phyloP scores from a whole-genome alignment of 2,888 invertebrate genomes.

The Limnephilus marmoratus region DNA sequence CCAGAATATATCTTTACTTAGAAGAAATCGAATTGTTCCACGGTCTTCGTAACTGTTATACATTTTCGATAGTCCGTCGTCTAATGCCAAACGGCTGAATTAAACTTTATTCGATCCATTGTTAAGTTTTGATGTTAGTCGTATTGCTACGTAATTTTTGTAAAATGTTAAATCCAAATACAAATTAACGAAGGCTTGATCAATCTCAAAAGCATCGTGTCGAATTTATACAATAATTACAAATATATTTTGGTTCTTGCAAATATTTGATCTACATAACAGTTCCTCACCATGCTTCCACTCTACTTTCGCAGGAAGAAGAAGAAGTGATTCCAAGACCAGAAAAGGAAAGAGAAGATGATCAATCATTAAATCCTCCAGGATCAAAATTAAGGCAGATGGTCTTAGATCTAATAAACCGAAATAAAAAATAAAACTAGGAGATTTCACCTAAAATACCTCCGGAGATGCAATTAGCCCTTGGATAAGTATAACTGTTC shows the following conservation, averaged over 20 bases:
- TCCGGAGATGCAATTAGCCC: not conserved
- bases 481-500: not conserved
- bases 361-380: not conserved
- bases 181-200: not conserved
- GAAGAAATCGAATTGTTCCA: not conserved
- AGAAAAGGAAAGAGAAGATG: not conserved
- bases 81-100: not conserved
- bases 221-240: not conserved
- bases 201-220: not conserved
- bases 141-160: not conserved
- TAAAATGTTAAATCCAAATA: not conserved
- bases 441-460: not conserved
- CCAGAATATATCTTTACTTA: not conserved
- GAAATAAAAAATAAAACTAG: too few species aligned
- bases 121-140: not conserved
- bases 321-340: not conserved
- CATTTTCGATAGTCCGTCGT: not conserved
- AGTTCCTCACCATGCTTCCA: slow-evolving; percentile 21
- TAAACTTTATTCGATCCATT: not conserved
- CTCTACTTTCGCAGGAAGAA: slow-evolving; percentile 49
- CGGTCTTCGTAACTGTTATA: not conserved
- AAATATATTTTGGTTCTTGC: not conserved
- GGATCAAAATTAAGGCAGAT: not conserved
- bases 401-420: not conserved
- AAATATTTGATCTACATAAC: not conserved